Evolutionary conservation across 2,113 vertebrate species (phyloP), one percentile per base, ranked within the genome.

Genomic region (Motacilla alba): DNA sequence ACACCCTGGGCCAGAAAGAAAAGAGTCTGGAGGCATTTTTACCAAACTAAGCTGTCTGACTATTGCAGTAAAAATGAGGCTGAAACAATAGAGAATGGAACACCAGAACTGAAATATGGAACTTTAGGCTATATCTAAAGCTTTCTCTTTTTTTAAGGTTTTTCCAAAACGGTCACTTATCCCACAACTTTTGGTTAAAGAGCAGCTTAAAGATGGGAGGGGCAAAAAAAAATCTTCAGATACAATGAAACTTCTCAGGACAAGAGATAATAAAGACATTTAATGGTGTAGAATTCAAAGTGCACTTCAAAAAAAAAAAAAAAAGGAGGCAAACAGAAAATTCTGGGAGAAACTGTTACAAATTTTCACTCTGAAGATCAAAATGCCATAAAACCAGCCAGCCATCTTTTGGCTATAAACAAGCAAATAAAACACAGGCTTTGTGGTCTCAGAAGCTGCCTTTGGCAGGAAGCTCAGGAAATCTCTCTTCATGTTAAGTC

Each of bases 381-480:
- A 93, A 87, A 80, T 10, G 9, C 46, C 56, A 55, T 35, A 80
- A 86, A 89, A 77, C 9, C 37, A 82, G 53, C 27, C 59, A 90
- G 75, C 53, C 85, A 93, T 91, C 68, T 91, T 85, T 64, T 62
- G 66, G 60, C 68, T 66, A 24, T 31, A 75, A 83, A 72, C 43
- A 6, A 81, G n/a, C 21, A 92, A 94, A 94, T 77, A 82, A 94
- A 93, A 90, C 5, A 5, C 82, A 93, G 68, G 46, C 73, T 81
- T 72, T 93, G 84, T 81, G 84, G 93, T 82, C 72, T 95, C 43
- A 31, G 68, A 91, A n/a, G 50, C 52, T 90, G 87, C 81, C 78
- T 86, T 91, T 94, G 86, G 86, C 88, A 94, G 72, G 58, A 90
- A 95, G 78, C 33, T 94, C 62, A 62, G 56, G 62, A 94, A 93